A percentile compares a stretch with the other conserved stretches of the same genome.
phyloP scores from a whole-genome alignment of 2,888 invertebrate species.

The Limnephilus marmoratus region DNA sequence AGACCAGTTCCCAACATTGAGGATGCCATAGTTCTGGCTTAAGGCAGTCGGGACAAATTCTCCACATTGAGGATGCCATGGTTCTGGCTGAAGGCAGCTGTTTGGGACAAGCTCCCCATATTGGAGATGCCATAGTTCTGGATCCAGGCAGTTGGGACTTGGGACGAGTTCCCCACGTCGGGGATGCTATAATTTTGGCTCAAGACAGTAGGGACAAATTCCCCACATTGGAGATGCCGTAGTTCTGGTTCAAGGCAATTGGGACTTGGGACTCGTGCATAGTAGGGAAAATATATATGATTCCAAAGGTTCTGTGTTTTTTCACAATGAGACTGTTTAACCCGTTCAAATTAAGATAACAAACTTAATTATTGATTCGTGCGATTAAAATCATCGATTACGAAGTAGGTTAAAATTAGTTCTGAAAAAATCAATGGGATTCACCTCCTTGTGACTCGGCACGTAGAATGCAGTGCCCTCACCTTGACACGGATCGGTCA shows the following conservation, averaged over 20 bases:
- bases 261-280: not conserved
- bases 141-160: too few relatives aligned
- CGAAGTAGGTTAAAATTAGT: not conserved
- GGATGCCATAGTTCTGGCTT: too few relatives aligned
- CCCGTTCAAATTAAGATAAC: not conserved
- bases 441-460: conserved; percentile 6
- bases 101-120: too few relatives aligned
- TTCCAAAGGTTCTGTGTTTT: not conserved
- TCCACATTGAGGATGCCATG: too few relatives aligned
- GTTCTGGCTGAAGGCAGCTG: too few relatives aligned
- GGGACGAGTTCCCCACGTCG: not conserved
- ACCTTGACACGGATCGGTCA: conserved; percentile 51
- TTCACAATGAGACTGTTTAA: not conserved
- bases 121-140: too few relatives aligned
- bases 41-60: too few relatives aligned
- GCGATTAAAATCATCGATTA: not conserved
- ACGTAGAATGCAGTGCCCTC: conserved; percentile 22
- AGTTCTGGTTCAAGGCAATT: too few relatives aligned
- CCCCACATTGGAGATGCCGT: too few relatives aligned
- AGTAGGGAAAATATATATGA: not conserved
- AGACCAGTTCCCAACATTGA: too few relatives aligned
- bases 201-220: not conserved
- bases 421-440: not conserved
- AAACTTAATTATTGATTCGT: not conserved
- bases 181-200: not conserved